Conservation (phyloP, 2,888 invertebrate genomes). For the Euproctis similis region DNA sequence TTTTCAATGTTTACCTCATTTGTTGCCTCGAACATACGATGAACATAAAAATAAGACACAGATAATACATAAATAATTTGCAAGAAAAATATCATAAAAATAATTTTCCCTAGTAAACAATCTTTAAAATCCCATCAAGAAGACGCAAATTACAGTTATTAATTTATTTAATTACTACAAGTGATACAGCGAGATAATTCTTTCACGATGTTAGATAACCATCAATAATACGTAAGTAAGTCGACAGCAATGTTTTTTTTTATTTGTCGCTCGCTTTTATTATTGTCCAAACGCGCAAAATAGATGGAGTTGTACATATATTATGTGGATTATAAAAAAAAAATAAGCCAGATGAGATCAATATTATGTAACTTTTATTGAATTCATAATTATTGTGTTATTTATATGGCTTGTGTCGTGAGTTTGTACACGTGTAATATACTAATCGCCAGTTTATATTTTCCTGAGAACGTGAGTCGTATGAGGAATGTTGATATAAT, state of each 20-base stretch:
- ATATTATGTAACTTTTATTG: no score
- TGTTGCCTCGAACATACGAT: slow-evolving; percentile 18
- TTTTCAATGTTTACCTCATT: slow-evolving; percentile 22
- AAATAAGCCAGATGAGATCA: no score
- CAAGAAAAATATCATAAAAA: slow-evolving; percentile 4
- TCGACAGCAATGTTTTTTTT: no score
- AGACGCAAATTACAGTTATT: slow-evolving; percentile 8
- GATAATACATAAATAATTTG: slow-evolving; percentile 13
- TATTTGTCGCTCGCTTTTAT: no score
- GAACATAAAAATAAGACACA: slow-evolving; percentile 24
- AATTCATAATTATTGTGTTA: neutral
- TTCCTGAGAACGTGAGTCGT: slow-evolving; percentile 38
- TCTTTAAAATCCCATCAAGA: slow-evolving; percentile 4
- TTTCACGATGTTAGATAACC: slow-evolving; percentile 16
- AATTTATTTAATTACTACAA: slow-evolving; percentile 11
- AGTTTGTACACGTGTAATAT: slow-evolving; percentile 11
- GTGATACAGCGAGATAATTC: slow-evolving; percentile 6
- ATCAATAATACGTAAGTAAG: no score
- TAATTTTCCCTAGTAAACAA: no score
- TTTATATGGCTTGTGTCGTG: neutral
- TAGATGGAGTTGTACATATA: no score
- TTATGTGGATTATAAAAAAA: no score
- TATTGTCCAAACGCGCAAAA: no score
- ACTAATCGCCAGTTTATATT: slow-evolving; percentile 21
- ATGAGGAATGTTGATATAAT: slow-evolving; percentile 38